Conservation (phyloP, 2,888 invertebrate genomes). For the Dione juno region DNA sequence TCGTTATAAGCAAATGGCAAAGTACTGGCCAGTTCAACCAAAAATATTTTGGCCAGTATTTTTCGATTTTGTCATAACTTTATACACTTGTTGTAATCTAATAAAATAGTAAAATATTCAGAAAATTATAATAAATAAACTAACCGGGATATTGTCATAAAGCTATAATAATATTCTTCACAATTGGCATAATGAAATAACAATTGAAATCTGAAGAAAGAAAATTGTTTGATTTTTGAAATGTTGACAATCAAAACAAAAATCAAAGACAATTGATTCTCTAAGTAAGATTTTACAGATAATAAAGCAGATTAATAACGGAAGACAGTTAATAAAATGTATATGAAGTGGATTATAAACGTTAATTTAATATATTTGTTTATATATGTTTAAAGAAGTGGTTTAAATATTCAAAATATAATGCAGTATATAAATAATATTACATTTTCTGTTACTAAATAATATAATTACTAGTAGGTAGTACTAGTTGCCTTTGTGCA, state of each 20-base stretch:
- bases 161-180: slow-evolving; percentile 54
- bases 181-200: slow-evolving; percentile 71
- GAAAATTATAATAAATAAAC: slow-evolving; percentile 45
- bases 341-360: background rate
- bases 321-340: background rate
- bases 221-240: slow-evolving; percentile 54
- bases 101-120: slow-evolving; percentile 32
- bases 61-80: slow-evolving; percentile 17
- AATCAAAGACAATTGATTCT: slow-evolving; percentile 56
- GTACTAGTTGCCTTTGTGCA: too few species aligned
- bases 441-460: too few species aligned
- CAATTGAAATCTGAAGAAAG: slow-evolving; percentile 62
- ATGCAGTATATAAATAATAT: too few species aligned
- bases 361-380: too few species aligned
- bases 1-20: slow-evolving; percentile 18
- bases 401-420: too few species aligned
- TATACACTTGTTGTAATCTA: background rate
- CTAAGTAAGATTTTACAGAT: background rate
- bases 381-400: too few species aligned
- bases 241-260: slow-evolving; percentile 50
- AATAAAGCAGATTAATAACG: background rate
- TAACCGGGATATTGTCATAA: slow-evolving; percentile 53
- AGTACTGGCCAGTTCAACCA: slow-evolving; percentile 35
- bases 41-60: slow-evolving; percentile 37
- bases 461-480: too few species aligned